Base-by-base conservation (phyloP, 2,888 invertebrate species). In the Lysandra coridon region DNA sequence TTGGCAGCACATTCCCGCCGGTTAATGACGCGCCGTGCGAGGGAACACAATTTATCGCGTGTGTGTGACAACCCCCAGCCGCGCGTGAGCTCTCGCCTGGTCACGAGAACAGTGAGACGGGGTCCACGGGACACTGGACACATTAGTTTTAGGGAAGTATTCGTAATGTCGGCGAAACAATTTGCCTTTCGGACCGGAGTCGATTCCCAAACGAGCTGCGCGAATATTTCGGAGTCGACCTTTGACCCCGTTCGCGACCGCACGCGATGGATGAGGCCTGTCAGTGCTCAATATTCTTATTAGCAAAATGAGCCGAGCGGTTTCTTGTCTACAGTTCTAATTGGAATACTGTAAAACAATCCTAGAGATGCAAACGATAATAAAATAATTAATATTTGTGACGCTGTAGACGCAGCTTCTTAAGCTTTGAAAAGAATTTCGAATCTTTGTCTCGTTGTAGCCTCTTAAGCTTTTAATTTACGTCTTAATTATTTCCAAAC, bases 1-100 rank as follows among this genome's bases (percentile, higher is more conserved):
- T 93, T 92, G 92, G 90, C 88, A 88, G 87, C 90, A 90, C 90
- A 91, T 92, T 91, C 91, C 88, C 85, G 86, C 87, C 85, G 87
- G 87, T 90, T 92, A 92, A 93, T 93, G 93, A 92, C 87, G 91
- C 91, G 91, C 85, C 88, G 86, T 85, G 84, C 86, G 83, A 83
- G 86, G 82, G 85, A 85, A 86, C 86, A 84, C 86, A 85, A 88
- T 89, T 88, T 88, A 89, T 89, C 87, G 90, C 90, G 88, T 87
- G 90, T 90, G 87, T 91, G 92, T 90, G 90, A 88, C 89, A 87
- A 83, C 83, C 81, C 79, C 91, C 89, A 87, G 82, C 75, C 2
- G 76, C 78, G 10, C 33, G n/a, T 81, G 90, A 86, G 80, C 89
- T 80, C 77, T 78, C 80, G 14, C 17, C 79, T 75, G 79, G 76